Evolutionary conservation across 2,797 vertebrate species (phyloP).

Genomic region (Chrosomus eos): DNA sequence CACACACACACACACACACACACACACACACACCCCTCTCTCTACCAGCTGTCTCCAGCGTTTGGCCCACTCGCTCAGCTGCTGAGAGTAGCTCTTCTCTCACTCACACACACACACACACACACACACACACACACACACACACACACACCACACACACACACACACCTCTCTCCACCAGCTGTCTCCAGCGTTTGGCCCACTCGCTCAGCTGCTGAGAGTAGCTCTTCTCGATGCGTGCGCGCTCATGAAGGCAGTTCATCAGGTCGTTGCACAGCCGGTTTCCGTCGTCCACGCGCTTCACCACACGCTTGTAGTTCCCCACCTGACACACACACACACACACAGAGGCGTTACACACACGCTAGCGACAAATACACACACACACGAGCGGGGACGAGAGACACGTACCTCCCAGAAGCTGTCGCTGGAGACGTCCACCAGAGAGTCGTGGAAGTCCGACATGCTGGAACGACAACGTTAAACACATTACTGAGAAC

Average conservation of each 20-base stretch:
- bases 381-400: neutral
- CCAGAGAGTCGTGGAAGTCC: slow-evolving; percentile 89
- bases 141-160: too few species aligned
- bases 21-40: slow-evolving; percentile 66
- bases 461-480: slow-evolving; percentile 82
- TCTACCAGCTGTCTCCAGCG: slow-evolving; percentile 86
- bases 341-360: neutral
- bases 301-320: slow-evolving; percentile 95
- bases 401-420: slow-evolving; percentile 92
- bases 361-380: neutral
- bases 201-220: slow-evolving; percentile 96
- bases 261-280: slow-evolving; percentile 91
- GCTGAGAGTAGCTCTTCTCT: slow-evolving; percentile 92
- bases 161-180: slow-evolving; percentile 90
- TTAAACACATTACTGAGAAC: neutral
- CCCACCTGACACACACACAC: slow-evolving; percentile 81
- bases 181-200: slow-evolving; percentile 94
- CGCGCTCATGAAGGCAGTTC: slow-evolving; percentile 94
- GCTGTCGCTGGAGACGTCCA: slow-evolving; percentile 95
- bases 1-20: slow-evolving; percentile 55
- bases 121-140: too few species aligned
- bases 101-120: slow-evolving; percentile 62
- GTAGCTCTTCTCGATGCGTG: slow-evolving; percentile 93
- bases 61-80: slow-evolving; percentile 96
- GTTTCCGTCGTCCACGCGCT: slow-evolving; percentile 93